Conservation (phyloP, 2,888 invertebrate species). For the Calliopum simillimum region DNA sequence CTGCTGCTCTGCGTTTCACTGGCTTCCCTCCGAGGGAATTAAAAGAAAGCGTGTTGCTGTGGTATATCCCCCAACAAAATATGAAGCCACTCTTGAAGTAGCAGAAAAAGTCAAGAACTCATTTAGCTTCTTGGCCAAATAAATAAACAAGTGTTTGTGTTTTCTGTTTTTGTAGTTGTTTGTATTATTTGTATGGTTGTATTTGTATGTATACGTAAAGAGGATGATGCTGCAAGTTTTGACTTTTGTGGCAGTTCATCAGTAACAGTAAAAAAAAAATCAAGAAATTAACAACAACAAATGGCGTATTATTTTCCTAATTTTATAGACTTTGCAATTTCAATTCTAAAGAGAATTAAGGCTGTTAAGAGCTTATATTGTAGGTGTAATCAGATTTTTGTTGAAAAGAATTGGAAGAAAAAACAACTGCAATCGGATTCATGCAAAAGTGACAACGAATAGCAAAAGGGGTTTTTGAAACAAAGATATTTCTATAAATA, state of each 20-base stretch:
- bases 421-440: no score
- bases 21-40: slow-evolving; percentile 31
- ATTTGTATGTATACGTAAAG: background rate
- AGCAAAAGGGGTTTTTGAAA: no score
- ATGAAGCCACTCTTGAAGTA: slow-evolving; percentile 33
- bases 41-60: slow-evolving; percentile 37
- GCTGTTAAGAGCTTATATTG: no score
- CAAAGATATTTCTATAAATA: no score
- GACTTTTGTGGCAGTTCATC: slow-evolving; percentile 18
- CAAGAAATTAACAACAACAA: background rate
- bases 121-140: slow-evolving; percentile 55
- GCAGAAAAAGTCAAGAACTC: slow-evolving; percentile 51
- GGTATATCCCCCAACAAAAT: slow-evolving; percentile 10
- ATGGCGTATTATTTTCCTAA: no score
- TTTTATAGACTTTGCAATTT: no score
- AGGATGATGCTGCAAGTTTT: slow-evolving; percentile 10
- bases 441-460: no score
- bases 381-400: no score
- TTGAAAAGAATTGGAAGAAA: no score
- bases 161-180: slow-evolving; percentile 24
- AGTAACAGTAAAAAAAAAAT: background rate
- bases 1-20: slow-evolving; percentile 4
- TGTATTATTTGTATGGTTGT: no score
- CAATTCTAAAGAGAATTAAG: no score
- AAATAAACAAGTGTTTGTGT: slow-evolving; percentile 45